Evolutionary conservation across 2,888 invertebrate genomes (phyloP).

Genomic region (Tenodera sinensis): DNA sequence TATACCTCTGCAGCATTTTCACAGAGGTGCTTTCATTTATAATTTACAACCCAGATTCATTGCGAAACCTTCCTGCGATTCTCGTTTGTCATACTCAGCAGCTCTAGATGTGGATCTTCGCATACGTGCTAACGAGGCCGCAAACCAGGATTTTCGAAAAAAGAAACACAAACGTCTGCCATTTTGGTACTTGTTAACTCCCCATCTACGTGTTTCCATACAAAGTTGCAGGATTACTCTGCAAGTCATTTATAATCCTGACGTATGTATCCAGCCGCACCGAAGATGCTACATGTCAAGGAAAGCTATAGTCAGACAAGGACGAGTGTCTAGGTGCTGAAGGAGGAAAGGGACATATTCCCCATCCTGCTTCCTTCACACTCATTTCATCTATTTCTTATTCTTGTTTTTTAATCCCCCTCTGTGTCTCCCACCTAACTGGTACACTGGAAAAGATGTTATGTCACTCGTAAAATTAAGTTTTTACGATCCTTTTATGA

Average conservation of each 20-base stretch:
- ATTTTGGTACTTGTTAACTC: neutral
- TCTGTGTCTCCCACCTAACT: neutral
- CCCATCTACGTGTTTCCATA: neutral
- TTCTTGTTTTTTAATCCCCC: neutral
- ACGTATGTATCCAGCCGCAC: neutral
- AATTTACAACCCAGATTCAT: neutral
- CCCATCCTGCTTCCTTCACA: neutral
- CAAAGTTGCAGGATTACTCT: neutral
- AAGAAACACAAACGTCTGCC: neutral
- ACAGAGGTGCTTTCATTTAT: neutral
- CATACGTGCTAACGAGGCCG: neutral
- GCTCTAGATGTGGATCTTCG: neutral
- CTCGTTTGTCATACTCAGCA: neutral
- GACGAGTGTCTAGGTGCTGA: neutral
- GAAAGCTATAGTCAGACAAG: neutral
- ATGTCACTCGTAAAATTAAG: slow-evolving; percentile 49
- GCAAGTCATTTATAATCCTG: neutral
- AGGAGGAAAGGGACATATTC: neutral
- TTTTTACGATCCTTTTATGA: slow-evolving; percentile 50
- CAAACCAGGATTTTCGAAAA: neutral
- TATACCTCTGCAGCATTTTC: too few relatives aligned
- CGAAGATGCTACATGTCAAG: neutral
- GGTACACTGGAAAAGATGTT: slow-evolving; percentile 44
- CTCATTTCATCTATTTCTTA: neutral
- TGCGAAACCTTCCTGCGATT: neutral